Evolutionary conservation across 2,888 invertebrate species (phyloP), one percentile per base, ranked within the genome.

Genomic region (Patella caerulea): DNA sequence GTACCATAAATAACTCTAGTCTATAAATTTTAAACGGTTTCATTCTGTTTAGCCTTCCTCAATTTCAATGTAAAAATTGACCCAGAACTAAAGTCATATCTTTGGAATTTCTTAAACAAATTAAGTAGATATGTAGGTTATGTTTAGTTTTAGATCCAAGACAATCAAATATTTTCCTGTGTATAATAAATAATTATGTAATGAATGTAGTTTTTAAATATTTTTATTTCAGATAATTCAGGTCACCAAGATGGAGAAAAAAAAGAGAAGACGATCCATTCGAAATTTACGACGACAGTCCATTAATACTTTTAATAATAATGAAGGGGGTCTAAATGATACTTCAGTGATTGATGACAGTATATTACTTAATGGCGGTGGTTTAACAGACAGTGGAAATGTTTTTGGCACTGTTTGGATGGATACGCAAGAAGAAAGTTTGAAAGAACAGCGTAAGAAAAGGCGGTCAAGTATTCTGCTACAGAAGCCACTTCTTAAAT

Each of bases 251-350:
- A 73, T 53, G 55, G 54, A 53, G n/a, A 73, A 24, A 73, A 73
- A 53, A n/a, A 73, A 73, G 73, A 45, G 73, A 24, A 53, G 73
- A 53, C 15, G 73, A 73, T 73, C 73, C 17, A 73, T 73, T n/a
- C 15, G 73, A 73, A 73, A 73, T 55, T 53, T 73, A 14, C 52
- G 73, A 12, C 45, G 73, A 9, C 73, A 53, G 24, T 73, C 73
- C 52, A 73, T 73, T 53, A 65, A 15, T 65, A n/a, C 54, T 11
- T 53, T 73, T 24, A 45, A 45, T 45, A 45, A 45, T 45, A 45
- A 45, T 45, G 45, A 45, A 45, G 53, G 55, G 9, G 24, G 24
- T 53, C 19, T n/a, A 17, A 73, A 19, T 53, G 73, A 73, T 73
- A 14, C 17, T 4, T n/a, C 24, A 15, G 7, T 53, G 73, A 15